Evolutionary conservation across 1,140 invertebrate genomes (phyloP).

Genomic region (Zaprionus gabonicus): DNA sequence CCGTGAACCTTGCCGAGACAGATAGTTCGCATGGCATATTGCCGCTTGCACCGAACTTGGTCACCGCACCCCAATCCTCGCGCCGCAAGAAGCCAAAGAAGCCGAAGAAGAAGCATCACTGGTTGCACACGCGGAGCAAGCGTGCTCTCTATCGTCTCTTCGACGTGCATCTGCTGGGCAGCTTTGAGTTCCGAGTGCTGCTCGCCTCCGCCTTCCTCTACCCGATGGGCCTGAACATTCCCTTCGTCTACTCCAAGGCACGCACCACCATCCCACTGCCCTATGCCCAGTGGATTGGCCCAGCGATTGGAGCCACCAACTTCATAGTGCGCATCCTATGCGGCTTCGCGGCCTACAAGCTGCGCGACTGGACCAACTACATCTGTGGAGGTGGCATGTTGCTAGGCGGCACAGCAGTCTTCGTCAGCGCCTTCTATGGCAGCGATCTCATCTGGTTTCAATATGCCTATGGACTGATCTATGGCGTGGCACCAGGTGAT

Average conservation of each 20-base stretch:
- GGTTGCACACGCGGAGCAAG: conserved; percentile 23
- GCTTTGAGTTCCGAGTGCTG: conserved; percentile 66
- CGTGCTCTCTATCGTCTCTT: conserved; percentile 57
- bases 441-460: conserved; percentile 86
- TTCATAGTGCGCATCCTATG: conserved; percentile 54
- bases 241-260: conserved; percentile 64
- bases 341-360: conserved; percentile 67
- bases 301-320: conserved; percentile 63
- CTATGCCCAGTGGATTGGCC: conserved; percentile 54
- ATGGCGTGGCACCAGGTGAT: conserved; percentile 92
- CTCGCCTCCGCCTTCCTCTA: conserved; percentile 66
- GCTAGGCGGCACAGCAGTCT: conserved; percentile 58
- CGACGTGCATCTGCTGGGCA: conserved; percentile 56
- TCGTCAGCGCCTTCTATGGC: conserved; percentile 70
- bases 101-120: conserved; percentile 7
- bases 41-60: neutral
- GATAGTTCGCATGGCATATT: neutral
- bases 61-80: neutral
- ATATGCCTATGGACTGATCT: conserved; percentile 90
- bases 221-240: conserved; percentile 78
- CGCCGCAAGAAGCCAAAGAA: neutral
- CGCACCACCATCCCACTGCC: conserved; percentile 48
- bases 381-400: conserved; percentile 69
- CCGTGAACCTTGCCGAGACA: too few species aligned
- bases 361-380: conserved; percentile 45